Evolutionary conservation across 92 coral and sea anemone genomes (phyloP).

Genomic region (Actinernus sp.): DNA sequence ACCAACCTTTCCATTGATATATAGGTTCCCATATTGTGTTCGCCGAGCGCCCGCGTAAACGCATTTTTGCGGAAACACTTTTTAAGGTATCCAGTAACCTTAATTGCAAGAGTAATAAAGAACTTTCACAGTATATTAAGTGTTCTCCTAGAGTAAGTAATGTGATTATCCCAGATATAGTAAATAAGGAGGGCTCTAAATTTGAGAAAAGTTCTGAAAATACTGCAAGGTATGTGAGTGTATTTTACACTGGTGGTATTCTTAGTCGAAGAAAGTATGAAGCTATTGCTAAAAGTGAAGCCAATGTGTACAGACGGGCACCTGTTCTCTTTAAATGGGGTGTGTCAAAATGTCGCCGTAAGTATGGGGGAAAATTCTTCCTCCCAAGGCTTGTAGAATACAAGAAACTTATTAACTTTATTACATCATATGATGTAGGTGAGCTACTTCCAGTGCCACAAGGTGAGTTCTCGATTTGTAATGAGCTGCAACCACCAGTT

Average conservation of each 20-base stretch:
- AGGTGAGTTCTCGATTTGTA: conserved; percentile 3
- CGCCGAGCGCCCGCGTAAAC: too few relatives aligned
- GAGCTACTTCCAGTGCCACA: conserved; percentile 4
- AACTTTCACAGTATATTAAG: background rate
- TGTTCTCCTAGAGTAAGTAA: background rate
- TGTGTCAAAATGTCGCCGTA: background rate
- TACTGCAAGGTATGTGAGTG: background rate
- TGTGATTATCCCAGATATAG: conserved; percentile 1
- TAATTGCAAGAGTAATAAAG: background rate
- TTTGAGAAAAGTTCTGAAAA: conserved; percentile 5
- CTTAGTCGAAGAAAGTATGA: conserved; percentile 15
- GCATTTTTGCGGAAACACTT: too few relatives aligned
- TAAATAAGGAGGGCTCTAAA: background rate
- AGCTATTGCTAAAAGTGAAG: conserved; percentile 2
- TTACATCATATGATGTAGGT: background rate
- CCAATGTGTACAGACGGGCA: background rate
- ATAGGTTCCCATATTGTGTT: too few relatives aligned
- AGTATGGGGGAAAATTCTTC: background rate
- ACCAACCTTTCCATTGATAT: too few relatives aligned
- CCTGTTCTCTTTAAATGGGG: background rate
- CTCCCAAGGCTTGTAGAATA: conserved; percentile 5
- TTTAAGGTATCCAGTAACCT: background rate
- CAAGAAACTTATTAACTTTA: conserved; percentile 1
- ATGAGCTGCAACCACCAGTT: background rate
- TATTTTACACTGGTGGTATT: background rate